Base-by-base conservation (phyloP, 2,797 vertebrate genomes). In the Pyrrhura leucotis region DNA sequence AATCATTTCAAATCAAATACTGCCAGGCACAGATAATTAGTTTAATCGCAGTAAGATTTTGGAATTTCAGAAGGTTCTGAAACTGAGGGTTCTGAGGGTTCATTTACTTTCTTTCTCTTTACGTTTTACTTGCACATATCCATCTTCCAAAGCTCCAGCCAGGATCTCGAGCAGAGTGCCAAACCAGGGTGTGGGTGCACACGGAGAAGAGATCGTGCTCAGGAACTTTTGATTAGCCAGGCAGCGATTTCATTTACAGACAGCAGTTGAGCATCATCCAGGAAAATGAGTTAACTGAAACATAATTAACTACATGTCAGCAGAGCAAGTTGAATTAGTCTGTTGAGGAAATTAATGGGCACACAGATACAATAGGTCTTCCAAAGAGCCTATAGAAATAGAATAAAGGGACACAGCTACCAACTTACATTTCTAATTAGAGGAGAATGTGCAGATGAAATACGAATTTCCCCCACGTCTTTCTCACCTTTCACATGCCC, bases 301-400 rank as follows among this genome's bases (percentile, higher is more conserved):
- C 26, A 56, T 90, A 94, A 94, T 95, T 95, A 95, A 93, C 56
- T 94, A 10, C 74, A 42, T 94, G 89, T 89, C 96, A 93, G 85
- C 91, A 88, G 85, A 86, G 61, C 71, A 74, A 79, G 85, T 3
- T 87, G 85, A 85, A 94, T 95, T 74, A 79, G 53, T 45, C 80
- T 96, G 68, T 5, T 51, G 83, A 79, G 85, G 85, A 93, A 94
- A 95, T 95, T 81, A 92, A 45, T 33, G 68, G 76, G 35, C 79
- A 45, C 44, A 50, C 13, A 63, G 74, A 76, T 45, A 87, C 83
- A 91, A 90, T 0, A 65, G 77, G 28, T 51, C 25, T 88, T 84
- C 77, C 6, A 10, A 86, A 81, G 53, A 88, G 39, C 58, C 83
- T 67, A 29, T 31, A 71, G 83, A 90, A 88, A 71, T 15, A 14